Base-by-base conservation (phyloP, 2,888 invertebrate species). In the Callyntrura sp. region DNA sequence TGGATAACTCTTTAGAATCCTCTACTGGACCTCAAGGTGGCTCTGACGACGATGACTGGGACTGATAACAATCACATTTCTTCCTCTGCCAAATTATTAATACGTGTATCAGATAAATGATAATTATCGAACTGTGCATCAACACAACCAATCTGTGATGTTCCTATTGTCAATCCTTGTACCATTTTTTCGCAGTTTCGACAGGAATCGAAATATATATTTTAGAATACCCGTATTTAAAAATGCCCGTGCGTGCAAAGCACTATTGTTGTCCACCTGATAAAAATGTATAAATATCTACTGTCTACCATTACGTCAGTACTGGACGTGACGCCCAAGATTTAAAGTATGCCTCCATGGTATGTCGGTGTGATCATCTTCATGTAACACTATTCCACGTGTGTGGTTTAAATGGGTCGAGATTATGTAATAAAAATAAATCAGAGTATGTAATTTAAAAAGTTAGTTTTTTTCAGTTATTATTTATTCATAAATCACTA, bases 41-140 rank as follows among this genome's bases (percentile, higher is more conserved):
- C 11, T 90, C 90, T 9, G 92, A 91, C 20, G 92, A 93, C 35
- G 92, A 93, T 23, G 92, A 92, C 79, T 93, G 93, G 93, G 92
- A 92, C 85, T 91, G 88, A 48, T 48, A 20, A 65, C 9, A 79
- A 43, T 12, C 23, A 14, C 43, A 65, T 23, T 17, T 25, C 28
- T 62, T 20, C n/a, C 23, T 17, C n/a, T 73, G 85, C 85, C 85
- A 85, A 85, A 28, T 14, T 17, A 12, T 23, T 1, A 55, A 23
- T n/a, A 45, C 43, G 23, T 6, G 23, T 48, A 17, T 76, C 76
- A 12, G 23, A 76, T 17, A 68, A n/a, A 43, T 35, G 1, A 11
- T 35, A 68, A 43, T 11, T 35, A 35, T 35, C 35, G 12, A 45
- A 51, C 78, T 20, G n/a, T 65, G 25, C 43, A 65, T 48, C 51